Evolutionary conservation across 2,888 invertebrate genomes (phyloP).

Genomic region (Eueremaeus valkanovi): DNA sequence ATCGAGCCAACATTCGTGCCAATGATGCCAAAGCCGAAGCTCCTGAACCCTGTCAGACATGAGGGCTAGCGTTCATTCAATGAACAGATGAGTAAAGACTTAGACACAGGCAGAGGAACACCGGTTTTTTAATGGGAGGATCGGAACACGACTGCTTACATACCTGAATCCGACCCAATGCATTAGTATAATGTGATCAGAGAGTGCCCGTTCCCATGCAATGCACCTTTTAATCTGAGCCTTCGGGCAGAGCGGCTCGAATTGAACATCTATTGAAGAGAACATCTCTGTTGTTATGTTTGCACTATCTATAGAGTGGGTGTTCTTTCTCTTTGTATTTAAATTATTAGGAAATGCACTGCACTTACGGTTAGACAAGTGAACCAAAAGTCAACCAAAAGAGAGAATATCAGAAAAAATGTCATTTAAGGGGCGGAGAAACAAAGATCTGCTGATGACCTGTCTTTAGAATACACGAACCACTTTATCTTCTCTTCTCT

Average conservation of each 20-base stretch:
- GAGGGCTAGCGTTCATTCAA: neutral
- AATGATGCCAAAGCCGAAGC: slow-evolving; percentile 2
- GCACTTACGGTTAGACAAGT: neutral
- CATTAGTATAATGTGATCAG: slow-evolving; percentile 22
- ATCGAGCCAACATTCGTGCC: slow-evolving; percentile 12
- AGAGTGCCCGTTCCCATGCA: slow-evolving; percentile 10
- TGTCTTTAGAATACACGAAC: neutral
- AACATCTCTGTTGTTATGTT: neutral
- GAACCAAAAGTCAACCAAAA: too few species aligned
- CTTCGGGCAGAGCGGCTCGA: neutral
- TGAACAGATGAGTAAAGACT: neutral
- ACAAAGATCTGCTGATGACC: neutral
- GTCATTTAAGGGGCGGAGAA: slow-evolving; percentile 11
- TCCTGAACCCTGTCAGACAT: slow-evolving; percentile 11
- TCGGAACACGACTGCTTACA: slow-evolving; percentile 30
- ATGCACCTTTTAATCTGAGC: slow-evolving; percentile 14
- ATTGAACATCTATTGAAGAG: too few species aligned
- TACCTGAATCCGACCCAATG: slow-evolving; percentile 20
- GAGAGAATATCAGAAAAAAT: neutral
- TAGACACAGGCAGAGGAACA: slow-evolving; percentile 15
- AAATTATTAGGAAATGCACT: slow-evolving; percentile 2
- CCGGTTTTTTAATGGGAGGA: slow-evolving; percentile 25
- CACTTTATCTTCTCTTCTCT: slow-evolving; percentile 1
- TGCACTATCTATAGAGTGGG: slow-evolving; percentile 7
- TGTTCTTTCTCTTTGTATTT: slow-evolving; percentile 1